Percentiles rank a stretch among this genome's conserved stretches.
Conservation (phyloP, 2,888 invertebrate species). For the Phytoseiulus persimilis region DNA sequence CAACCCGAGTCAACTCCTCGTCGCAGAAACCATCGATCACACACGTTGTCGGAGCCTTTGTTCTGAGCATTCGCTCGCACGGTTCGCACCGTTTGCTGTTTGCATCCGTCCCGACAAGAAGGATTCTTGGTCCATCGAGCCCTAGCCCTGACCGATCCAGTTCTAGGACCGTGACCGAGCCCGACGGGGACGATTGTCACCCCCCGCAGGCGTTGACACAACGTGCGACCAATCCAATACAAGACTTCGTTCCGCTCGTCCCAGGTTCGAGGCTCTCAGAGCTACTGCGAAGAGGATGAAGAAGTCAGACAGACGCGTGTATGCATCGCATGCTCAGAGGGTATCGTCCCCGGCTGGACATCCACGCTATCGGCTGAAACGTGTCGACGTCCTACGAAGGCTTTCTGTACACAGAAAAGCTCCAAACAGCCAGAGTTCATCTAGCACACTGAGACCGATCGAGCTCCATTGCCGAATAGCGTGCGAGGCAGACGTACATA, state of each 20-base stretch:
- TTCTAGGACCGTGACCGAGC: no score
- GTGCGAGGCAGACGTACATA: background rate
- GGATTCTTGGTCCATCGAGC: no score
- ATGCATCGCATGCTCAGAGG: background rate
- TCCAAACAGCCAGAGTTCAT: background rate
- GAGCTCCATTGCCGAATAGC: background rate
- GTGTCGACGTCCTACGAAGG: background rate
- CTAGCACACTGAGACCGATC: background rate
- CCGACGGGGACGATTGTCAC: no score
- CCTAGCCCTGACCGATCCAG: no score
- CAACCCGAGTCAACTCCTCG: background rate
- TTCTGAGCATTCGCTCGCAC: background rate
- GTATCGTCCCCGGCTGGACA: background rate
- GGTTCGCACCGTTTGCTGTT: background rate
- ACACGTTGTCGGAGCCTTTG: background rate
- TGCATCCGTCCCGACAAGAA: background rate
- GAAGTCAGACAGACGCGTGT: no score
- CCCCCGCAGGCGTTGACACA: no score
- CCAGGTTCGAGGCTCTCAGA: no score
- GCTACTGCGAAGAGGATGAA: no score
- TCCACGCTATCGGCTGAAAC: background rate
- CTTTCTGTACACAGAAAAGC: background rate
- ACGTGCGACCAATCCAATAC: no score
- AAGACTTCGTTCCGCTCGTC: no score
- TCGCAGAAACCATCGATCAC: background rate